Evolutionary conservation across 2,797 vertebrate species (phyloP), one percentile per base, ranked within the genome.

Genomic region (Danio aesculapii): DNA sequence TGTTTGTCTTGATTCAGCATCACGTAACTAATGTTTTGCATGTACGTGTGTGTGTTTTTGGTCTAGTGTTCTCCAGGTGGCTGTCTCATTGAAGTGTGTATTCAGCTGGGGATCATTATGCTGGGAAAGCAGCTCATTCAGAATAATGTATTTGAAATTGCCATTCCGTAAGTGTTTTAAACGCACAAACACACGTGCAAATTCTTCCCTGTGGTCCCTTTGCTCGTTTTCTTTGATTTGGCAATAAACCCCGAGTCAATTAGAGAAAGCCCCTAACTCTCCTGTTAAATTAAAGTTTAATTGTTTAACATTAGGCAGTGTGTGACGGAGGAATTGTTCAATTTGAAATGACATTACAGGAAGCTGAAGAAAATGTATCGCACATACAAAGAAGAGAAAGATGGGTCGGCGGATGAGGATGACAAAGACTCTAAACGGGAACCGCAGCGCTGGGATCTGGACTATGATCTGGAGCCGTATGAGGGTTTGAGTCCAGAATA

Each of bases 21-120:
- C 6, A 63, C 0, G 4, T 14, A 73, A 79, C 84, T 30, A 47
- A 69, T 41, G 3, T 14, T 66, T 53, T 59, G 8, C 19, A 47
- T 82, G 74, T 19, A 10, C 46, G 1, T 81, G 52, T 81, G 70
- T 76, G 52, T 44, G n/a, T n/a, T n/a, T 77, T 21, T 81, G 44
- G 61, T 68, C 44, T 46, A 86, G 98, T 99, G 98, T 84, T 97
- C 98, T 83, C 98, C 98, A 0, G 97, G 97, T 71, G 98, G 98
- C 87, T 99, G 98, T 91, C 94, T 99, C 86, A 99, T 99, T 83
- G 98, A 99, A 88, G 94, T 99, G 61, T 99, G 98, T 87, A 96
- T 99, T 88, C 98, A 99, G 88, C 94, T 99, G 77, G 98, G 98
- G 90, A 98, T 99, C 93, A 99, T 99, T 86, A 99, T 99, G 98